These are phyloP conservation scores for Enteromius viviparus DNA, from an alignment of 2,797 vertebrate species.

Conservation along the genomic window DNA sequence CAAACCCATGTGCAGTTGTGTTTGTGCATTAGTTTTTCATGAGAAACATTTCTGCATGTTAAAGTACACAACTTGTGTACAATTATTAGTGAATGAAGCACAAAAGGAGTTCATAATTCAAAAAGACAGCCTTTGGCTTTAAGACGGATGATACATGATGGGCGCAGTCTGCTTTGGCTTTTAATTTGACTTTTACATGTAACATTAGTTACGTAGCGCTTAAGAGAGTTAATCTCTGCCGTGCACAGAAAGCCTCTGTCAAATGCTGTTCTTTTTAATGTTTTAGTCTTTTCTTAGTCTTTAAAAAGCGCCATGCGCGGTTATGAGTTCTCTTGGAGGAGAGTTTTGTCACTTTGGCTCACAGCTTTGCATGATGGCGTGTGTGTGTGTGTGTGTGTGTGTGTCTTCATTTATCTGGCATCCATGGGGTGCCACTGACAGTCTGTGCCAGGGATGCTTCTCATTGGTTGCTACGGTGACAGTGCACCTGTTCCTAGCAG, in stretches of 20 bases:
- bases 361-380: slow-evolving; percentile 19
- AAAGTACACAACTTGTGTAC: background rate
- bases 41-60: background rate
- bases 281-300: slow-evolving; percentile 5
- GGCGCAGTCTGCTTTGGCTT: background rate
- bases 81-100: background rate
- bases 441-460: slow-evolving; percentile 23
- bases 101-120: background rate
- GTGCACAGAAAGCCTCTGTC: background rate
- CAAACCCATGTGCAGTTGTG: background rate
- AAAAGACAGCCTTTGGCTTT: background rate
- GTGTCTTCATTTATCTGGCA: slow-evolving; percentile 36
- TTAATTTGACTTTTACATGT: background rate
- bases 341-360: slow-evolving; percentile 40
- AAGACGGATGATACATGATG: background rate
- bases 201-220: slow-evolving; percentile 9
- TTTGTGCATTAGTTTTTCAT: background rate
- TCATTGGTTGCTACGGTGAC: slow-evolving; percentile 46
- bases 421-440: slow-evolving; percentile 26
- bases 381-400: slow-evolving; percentile 29
- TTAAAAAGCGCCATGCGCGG: background rate
- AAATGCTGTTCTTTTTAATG: background rate
- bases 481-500: slow-evolving; percentile 50
- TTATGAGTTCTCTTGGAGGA: slow-evolving; percentile 11
- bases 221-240: background rate